Base-by-base conservation (phyloP, 2,113 vertebrate species). In the Pseudopodoces humilis region DNA sequence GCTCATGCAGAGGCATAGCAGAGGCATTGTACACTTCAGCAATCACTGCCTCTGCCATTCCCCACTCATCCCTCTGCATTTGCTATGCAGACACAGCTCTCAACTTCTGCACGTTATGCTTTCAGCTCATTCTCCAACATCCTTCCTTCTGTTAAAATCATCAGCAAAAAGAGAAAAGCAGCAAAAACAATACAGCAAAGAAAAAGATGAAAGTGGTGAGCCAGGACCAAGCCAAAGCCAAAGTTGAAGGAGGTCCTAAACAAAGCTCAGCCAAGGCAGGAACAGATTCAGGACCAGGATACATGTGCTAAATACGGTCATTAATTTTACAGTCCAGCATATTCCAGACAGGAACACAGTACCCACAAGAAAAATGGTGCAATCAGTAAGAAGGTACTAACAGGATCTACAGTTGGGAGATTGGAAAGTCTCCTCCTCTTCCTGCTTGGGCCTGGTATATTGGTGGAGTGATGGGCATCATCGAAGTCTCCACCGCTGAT, bases 401-500 rank as follows among this genome's bases (percentile, higher is more conserved):
- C 99, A 96, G 99, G 99, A 98, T 99, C 99, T 92, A 99, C 99
- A 75, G 99, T 99, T 50, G 99, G 99, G 97, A 99, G 98, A 96
- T 98, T 99, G 92, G 99, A 98, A 92, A 98, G 98, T 96, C 99
- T 98, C 97, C 99, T 99, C 92, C 99, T 98, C 97, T 99, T 99
- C 94, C 99, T 98, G 97, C 98, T 98, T 75, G 98, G 98, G 93
- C 98, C 99, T 96, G 99, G 98, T 60, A 97, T 92, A 23, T 98
- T 98, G 27, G 99, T 98, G 86, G 99, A 98, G 94, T 98, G 98
- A 96, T 99, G 99, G 79, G 98, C 98, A 33, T 99, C 99, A 52
- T 99, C 99, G 96, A 99, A 99, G 95, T 99, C 99, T 89, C 99
- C 99, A 89, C 99, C 99, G 14, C 99, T 99, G 97, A 99, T 97